A percentile compares a stretch with the other conserved stretches of the same genome.
Conservation (phyloP, 1,140 invertebrate genomes). For the Chlorops oryzae region DNA sequence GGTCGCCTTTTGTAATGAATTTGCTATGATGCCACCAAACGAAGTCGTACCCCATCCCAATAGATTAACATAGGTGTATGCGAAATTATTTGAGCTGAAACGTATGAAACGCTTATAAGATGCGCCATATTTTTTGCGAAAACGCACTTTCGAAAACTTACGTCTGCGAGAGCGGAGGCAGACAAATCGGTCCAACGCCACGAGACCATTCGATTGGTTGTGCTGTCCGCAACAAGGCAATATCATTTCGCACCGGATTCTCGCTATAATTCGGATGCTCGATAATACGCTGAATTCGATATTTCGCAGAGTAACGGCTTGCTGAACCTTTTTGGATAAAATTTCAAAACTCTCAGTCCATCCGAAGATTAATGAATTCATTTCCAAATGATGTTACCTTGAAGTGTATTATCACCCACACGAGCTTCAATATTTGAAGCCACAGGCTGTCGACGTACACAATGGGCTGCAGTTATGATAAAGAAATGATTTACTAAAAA, state of each 20-base stretch:
- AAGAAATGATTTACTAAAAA: constrained; percentile 28
- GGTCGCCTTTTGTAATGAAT: constrained; percentile 27
- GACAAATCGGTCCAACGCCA: constrained; percentile 39
- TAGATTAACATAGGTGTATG: constrained; percentile 30
- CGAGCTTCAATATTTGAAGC: constrained; percentile 25
- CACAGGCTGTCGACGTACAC: constrained; percentile 9
- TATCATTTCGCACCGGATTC: constrained; percentile 28
- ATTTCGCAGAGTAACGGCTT: too few species aligned
- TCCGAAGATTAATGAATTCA: constrained; percentile 28
- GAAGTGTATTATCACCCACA: constrained; percentile 27
- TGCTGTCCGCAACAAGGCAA: constrained; percentile 27
- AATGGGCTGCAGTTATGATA: constrained; percentile 36
- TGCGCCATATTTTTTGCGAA: too few species aligned
- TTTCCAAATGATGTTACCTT: too few species aligned
- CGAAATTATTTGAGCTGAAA: constrained; percentile 17
- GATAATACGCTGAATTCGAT: constrained; percentile 22
- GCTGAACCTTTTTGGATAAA: too few species aligned
- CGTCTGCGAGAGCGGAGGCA: constrained; percentile 19
- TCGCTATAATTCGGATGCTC: constrained; percentile 22
- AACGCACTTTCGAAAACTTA: constrained; percentile 14
- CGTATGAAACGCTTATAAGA: too few species aligned
- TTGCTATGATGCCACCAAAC: constrained; percentile 26
- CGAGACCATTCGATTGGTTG: constrained; percentile 29
- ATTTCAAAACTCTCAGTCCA: too few species aligned
- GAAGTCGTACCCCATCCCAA: constrained; percentile 33